Base-by-base conservation (phyloP, 2,888 invertebrate genomes). In the Uropetala carovei region DNA sequence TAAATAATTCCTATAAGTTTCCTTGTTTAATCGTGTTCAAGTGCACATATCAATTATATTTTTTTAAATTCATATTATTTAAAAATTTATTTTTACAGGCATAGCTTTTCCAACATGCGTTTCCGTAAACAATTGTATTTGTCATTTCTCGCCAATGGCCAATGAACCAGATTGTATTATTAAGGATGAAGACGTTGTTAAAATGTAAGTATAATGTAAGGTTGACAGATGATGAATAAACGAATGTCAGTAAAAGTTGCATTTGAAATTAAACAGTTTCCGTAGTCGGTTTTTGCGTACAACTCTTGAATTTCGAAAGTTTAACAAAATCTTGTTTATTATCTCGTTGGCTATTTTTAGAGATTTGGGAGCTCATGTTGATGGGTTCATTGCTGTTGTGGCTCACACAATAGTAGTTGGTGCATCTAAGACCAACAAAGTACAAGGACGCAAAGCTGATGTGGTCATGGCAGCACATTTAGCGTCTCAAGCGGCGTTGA, bases 81-180 rank as follows among this genome's bases (percentile, higher is more conserved):
- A 81, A 89, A 82, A 56, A 64, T 85, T 93, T 91, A 93, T 91
- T 93, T 92, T 94, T 94, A 11, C 94, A 96, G 96, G 96, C 94
- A 98, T 99, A 94, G 99, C 99, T 81, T 99, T 99, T 95, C 99
- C 99, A 92, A 99, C 99, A 93, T 99, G 99, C 96, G 97, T 99
- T 93, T 99, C 99, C 30, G 98, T 99, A 92, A 99, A 99, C 96
- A 99, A 99, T 95, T 99, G 99, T 96, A 99, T 99, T 95, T 99
- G 99, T 95, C 99, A 99, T 95, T 99, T 97, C 95, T 99, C 99
- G 91, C 99, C 99, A 56, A 97, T 99, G 93, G 97, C 97, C 94
- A 98, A 98, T 95, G 99, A 99, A 96, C 96, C 97, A 22, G 98
- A 99, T 95, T 97, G 97, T 94, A 96, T 96, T 93, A 95, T 99